Evolutionary conservation across 2,113 vertebrate genomes (phyloP), one percentile per base, ranked within the genome.

Genomic region (Eclectus roratus): DNA sequence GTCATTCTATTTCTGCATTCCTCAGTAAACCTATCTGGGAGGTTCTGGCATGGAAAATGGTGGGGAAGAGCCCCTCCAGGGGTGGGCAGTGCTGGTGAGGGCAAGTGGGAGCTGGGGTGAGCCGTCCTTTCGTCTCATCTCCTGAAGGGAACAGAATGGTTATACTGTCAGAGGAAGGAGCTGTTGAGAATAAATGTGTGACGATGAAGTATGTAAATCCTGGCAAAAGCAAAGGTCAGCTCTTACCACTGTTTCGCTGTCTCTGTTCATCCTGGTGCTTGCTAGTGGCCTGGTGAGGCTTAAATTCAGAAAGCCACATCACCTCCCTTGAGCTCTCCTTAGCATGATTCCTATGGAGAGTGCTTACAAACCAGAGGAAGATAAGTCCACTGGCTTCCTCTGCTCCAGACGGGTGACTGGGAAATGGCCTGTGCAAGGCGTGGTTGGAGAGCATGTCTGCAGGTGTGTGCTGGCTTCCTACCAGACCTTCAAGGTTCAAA

Each of bases 61-160:
- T 3, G 12, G 10, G 7, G 24, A 60, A 20, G 55, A 71, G 24
- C 23, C 50, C 4, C 2, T 17, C 25, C 13, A 20, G 28, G 27
- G 10, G 4, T 19, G 13, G 70, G 16, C 70, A 44, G 37, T 3
- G 14, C 43, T 52, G 41, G 6, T 4, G 9, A 20, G 9, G 17
- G 24, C 4, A 17, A 7, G 10, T 10, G 44, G 33, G 72, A 31
- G 29, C 29, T 31, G 8, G 4, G 2, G 10, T 4, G 35, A n/a
- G 10, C 8, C 2, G 5, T 50, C 6, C 3, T 47, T 9, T 49
- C 0, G 0, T 60, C 65, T 39, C 1, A 5, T 52, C 19, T 39
- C 31, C n/a, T 52, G 25, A 39, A 65, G 78, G n/a, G 49, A 35
- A 25, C 4, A 1, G 6, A 20, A 5, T 11, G 49, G 5, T 2